Conservation (phyloP, 2,797 vertebrate genomes). For the Cossypha dichroa region DNA sequence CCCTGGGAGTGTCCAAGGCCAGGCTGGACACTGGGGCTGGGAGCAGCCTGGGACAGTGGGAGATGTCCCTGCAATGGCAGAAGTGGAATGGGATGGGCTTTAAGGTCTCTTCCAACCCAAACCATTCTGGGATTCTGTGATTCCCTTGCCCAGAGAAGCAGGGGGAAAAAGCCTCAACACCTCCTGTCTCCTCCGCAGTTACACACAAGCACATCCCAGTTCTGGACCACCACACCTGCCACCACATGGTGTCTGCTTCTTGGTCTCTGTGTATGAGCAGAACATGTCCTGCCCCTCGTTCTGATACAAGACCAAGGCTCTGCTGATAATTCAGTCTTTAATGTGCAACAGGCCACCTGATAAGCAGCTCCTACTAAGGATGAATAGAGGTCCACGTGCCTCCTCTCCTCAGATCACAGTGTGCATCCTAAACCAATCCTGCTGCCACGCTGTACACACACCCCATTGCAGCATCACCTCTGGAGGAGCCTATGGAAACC, state of each 20-base stretch:
- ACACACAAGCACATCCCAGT: not conserved
- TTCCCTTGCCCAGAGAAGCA: not conserved
- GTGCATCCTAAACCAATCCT: not conserved
- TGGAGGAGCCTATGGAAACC: not conserved
- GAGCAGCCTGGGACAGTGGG: accelerated
- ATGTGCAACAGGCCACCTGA: not conserved
- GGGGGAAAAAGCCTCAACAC: not conserved
- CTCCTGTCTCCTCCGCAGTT: not conserved
- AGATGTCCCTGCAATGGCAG: not conserved
- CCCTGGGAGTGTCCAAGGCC: not conserved
- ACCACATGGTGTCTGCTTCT: not conserved
- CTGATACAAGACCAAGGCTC: not conserved
- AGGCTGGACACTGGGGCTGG: not conserved
- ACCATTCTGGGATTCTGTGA: not conserved
- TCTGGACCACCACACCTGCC: not conserved
- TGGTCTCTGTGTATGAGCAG: not conserved
- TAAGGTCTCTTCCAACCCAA: no score
- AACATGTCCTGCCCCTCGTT: accelerated
- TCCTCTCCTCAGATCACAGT: accelerated
- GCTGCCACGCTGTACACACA: accelerated
- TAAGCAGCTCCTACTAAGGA: not conserved
- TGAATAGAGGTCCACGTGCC: not conserved
- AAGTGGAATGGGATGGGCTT: not conserved
- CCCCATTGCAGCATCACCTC: not conserved
- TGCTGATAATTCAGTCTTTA: not conserved